Evolutionary conservation across 2,113 vertebrate species (phyloP), one percentile per base, ranked within the genome.

Genomic region (Nestor notabilis): DNA sequence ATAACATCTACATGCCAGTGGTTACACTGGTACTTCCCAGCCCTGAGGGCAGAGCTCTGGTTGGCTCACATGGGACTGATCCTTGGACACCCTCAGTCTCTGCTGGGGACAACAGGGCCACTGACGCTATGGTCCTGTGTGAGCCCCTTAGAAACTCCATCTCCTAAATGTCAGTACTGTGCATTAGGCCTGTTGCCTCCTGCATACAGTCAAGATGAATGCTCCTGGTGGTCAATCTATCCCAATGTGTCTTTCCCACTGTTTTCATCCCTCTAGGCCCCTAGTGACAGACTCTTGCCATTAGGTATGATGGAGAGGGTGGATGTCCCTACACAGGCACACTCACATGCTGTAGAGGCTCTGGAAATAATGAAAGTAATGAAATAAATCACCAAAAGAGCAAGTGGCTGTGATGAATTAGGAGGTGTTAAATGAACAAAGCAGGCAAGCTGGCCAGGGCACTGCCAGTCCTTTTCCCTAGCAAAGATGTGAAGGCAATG

Each of bases 351-450:
- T 39, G 5, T 41, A 29, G 70, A 60, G 64, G 39, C 53, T 74
- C 69, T 35, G 70, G 69, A 58, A 94, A 50, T 72, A 94, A 92
- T 20, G 79, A 86, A 47, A 95, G 63, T 61, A 46, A 33, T 17
- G 61, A 86, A 84, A 90, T 83, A 91, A 93, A 88, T 89, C 89
- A 89, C 55, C 39, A 46, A 13, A 77, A 93, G 63, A 89, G 47
- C 95, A 93, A 93, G 52, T 43, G 81, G 68, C 66, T 50, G 68
- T 76, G 92, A 95, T 95, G 81, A 85, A 95, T 96, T 78, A 83
- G 65, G 37, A 58, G 86, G 58, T 84, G 83, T 61, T 94, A 53
- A 78, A 89, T 0, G 16, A 91, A n/a, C 61, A 50, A 95, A 92
- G 85, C 85, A 58, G 43, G 50, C 1, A 4, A 89, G 66, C 66